Evolutionary conservation across 2,113 vertebrate species (phyloP), one percentile per base, ranked within the genome.

Genomic region (Neodon shergylaensis): DNA sequence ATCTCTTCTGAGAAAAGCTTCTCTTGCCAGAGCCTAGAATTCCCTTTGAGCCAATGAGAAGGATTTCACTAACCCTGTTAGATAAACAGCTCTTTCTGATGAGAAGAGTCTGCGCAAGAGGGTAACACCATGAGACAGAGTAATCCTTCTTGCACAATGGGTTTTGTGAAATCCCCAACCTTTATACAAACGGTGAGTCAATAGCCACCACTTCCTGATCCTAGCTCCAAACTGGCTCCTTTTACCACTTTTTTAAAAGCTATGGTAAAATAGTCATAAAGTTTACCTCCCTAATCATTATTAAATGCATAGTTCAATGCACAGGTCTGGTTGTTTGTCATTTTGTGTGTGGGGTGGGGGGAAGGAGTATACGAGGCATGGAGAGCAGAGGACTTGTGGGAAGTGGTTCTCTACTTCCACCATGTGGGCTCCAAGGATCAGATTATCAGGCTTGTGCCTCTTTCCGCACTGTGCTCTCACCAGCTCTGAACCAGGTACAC

Each of bases 61-160:
- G 47, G 33, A 44, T 76, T 77, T 96, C 84, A 61, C 19, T n/a
- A 68, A 72, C 21, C 16, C 42, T 93, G 42, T n/a, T 8, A 65
- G 44, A 74, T 70, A 74, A 70, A 17, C n/a, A 84, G 31, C 33
- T 42, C 54, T 72, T 78, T 89, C 83, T 84, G 39, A 65, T 65
- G 79, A 90, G 88, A 61, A 93, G 84, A 92, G 82, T 85, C 28
- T 39, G 77, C n/a, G 54, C 47, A 47, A 70, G 44, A 91, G 16
- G 39, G 70, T 8, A 14, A 22, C 4, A 3, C 33, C 19, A 6
- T 58, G 58, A 58, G 58, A 58, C 3, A 16, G 44, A 78, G 42
- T 28, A 6, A 14, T 22, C 36, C 76, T 68, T 91, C 91, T 47
- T 76, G 19, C 54, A 74, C 44, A n/a, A 28, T 9, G 52, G 22